Conservation (phyloP, 2,888 invertebrate genomes). For the Dynastes tityus region DNA sequence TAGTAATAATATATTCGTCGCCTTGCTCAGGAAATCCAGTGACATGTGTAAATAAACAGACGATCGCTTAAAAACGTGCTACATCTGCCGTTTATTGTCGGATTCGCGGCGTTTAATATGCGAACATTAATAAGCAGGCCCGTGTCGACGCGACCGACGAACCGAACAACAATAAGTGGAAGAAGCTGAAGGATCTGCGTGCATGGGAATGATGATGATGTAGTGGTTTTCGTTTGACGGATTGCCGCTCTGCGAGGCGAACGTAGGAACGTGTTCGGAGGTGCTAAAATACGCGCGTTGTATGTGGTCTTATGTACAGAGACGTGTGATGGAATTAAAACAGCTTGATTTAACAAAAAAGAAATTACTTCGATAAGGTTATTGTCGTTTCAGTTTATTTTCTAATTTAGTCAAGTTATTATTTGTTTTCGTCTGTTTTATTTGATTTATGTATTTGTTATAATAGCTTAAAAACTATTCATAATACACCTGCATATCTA, state of each 20-base stretch:
- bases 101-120: conserved; percentile 21
- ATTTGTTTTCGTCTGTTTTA: too few relatives aligned
- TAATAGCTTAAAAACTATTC: too few relatives aligned
- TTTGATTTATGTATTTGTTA: too few relatives aligned
- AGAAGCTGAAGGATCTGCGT: conserved; percentile 17
- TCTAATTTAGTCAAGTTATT: too few relatives aligned
- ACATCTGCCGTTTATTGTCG: not conserved
- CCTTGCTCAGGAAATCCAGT: conserved; percentile 52
- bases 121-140: conserved; percentile 17
- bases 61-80: conserved; percentile 35
- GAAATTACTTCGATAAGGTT: too few relatives aligned
- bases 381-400: too few relatives aligned
- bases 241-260: conserved; percentile 1
- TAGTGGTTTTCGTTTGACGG: conserved; percentile 29
- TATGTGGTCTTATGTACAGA: too few relatives aligned
- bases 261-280: too few relatives aligned
- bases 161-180: conserved; percentile 24
- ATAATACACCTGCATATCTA: too few relatives aligned
- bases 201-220: conserved; percentile 7
- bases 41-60: conserved; percentile 53
- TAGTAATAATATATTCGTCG: conserved; percentile 25
- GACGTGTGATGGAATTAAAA: too few relatives aligned
- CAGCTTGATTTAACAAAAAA: too few relatives aligned
- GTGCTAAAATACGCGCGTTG: too few relatives aligned
- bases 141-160: not conserved